Percentiles rank a stretch among this genome's conserved stretches.
Conservation (phyloP, 1,140 invertebrate genomes). For the Sarcophaga bullata region DNA sequence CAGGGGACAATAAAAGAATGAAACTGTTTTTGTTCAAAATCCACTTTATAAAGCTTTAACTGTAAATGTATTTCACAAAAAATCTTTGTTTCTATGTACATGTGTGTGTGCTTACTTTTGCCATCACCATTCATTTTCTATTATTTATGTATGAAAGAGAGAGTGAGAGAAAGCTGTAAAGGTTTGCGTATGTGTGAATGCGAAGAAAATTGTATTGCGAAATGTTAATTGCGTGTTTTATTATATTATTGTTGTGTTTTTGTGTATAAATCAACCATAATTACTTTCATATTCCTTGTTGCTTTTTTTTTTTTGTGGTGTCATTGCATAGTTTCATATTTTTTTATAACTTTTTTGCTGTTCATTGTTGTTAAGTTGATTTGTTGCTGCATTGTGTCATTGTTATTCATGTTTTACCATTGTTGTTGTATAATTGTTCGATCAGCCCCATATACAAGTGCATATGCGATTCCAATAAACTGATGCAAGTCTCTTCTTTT, state of each 20-base stretch:
- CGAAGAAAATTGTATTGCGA: no score
- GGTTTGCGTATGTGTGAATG: background rate
- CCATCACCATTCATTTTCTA: background rate
- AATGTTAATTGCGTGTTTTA: no score
- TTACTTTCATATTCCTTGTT: no score
- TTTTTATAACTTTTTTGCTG: background rate
- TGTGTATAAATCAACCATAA: no score
- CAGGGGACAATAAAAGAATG: no score
- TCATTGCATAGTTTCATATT: no score
- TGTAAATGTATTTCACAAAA: background rate
- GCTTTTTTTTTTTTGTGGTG: no score
- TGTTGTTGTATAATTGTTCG: background rate
- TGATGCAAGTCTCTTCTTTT: background rate
- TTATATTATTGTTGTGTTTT: no score
- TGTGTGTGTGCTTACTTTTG: background rate
- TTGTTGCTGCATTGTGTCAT: background rate
- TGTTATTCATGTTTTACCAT: no score
- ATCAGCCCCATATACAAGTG: no score
- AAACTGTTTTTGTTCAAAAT: no score
- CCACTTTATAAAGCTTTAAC: background rate
- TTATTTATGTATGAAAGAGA: background rate
- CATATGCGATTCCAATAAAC: background rate
- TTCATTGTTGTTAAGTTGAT: slow-evolving; percentile 10
- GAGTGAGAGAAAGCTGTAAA: background rate
- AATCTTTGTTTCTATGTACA: background rate